phyloP scores from a whole-genome alignment of 1,140 invertebrate genomes.

The Drosophila bipectinata region DNA sequence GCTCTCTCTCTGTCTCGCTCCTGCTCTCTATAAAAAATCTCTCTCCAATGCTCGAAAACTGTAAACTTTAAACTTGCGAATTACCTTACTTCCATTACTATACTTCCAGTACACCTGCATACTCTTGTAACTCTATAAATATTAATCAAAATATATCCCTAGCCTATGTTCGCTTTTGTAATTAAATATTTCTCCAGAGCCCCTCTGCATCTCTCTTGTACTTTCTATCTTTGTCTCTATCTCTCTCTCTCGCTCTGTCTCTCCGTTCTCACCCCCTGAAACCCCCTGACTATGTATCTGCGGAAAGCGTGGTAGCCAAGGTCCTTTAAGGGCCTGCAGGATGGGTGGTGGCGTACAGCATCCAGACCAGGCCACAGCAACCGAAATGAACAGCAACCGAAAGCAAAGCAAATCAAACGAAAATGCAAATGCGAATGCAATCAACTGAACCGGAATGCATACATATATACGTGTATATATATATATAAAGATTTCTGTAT shows the following conservation, averaged over 20 bases:
- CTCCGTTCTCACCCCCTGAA: constrained; percentile 22
- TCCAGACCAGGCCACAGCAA: constrained; percentile 42
- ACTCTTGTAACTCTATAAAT: constrained; percentile 34
- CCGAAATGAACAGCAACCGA: constrained; percentile 63
- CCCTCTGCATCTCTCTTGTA: constrained; percentile 33
- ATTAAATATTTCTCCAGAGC: constrained; percentile 54
- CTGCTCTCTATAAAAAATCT: constrained; percentile 16
- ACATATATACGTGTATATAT: constrained; percentile 33
- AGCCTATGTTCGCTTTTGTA: constrained; percentile 63
- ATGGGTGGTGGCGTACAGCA: constrained; percentile 49
- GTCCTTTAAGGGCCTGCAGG: constrained; percentile 47
- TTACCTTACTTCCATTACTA: constrained; percentile 29
- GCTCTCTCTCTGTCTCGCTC: constrained; percentile 16
- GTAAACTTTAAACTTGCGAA: constrained; percentile 34
- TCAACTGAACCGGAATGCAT: constrained; percentile 40
- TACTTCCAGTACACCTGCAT: constrained; percentile 50
- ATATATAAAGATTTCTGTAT: constrained; percentile 82
- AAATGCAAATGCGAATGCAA: constrained; percentile 48
- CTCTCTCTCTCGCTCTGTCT: constrained; percentile 21
- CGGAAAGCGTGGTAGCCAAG: constrained; percentile 46
- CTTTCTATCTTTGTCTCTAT: constrained; percentile 19
- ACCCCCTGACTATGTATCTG: constrained; percentile 37
- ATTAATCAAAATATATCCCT: constrained; percentile 11
- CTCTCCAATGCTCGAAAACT: constrained; percentile 35
- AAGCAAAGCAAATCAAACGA: constrained; percentile 53